Evolutionary conservation across 2,797 vertebrate genomes (phyloP).

Genomic region (Eospalax fontanierii): DNA sequence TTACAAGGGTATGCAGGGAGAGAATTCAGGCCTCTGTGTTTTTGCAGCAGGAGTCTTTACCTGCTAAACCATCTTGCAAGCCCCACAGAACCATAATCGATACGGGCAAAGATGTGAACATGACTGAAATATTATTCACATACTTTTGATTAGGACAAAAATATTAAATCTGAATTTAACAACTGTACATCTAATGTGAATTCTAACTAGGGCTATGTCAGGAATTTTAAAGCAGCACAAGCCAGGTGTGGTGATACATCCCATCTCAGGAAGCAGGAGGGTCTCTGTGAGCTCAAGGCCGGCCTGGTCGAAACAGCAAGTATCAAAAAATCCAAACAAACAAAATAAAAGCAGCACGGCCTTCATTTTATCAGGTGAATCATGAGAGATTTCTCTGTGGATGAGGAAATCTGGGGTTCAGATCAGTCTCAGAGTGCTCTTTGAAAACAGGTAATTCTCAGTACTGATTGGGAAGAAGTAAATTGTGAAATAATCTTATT

Average conservation of each 20-base stretch:
- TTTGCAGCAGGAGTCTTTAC: too few relatives aligned
- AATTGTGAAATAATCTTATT: background rate
- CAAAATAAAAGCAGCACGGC: background rate
- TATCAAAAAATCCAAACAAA: too few relatives aligned
- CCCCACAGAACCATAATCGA: too few relatives aligned
- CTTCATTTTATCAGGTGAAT: background rate
- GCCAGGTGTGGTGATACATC: too few relatives aligned
- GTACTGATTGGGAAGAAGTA: background rate
- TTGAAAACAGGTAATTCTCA: background rate
- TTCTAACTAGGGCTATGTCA: background rate
- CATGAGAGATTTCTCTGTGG: background rate
- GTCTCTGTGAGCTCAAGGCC: too few relatives aligned
- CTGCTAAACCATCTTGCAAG: too few relatives aligned
- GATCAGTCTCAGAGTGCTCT: background rate
- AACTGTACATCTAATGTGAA: background rate
- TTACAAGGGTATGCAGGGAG: too few relatives aligned
- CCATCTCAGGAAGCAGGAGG: too few relatives aligned
- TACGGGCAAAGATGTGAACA: background rate
- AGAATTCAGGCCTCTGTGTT: too few relatives aligned
- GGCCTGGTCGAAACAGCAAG: too few relatives aligned
- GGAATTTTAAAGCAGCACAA: background rate
- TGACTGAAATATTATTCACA: too few relatives aligned
- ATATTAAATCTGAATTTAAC: background rate
- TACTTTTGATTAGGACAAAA: too few relatives aligned
- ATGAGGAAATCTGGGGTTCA: background rate